Conservation (phyloP, 2,797 vertebrate genomes). For the Notolabrus celidotus region DNA sequence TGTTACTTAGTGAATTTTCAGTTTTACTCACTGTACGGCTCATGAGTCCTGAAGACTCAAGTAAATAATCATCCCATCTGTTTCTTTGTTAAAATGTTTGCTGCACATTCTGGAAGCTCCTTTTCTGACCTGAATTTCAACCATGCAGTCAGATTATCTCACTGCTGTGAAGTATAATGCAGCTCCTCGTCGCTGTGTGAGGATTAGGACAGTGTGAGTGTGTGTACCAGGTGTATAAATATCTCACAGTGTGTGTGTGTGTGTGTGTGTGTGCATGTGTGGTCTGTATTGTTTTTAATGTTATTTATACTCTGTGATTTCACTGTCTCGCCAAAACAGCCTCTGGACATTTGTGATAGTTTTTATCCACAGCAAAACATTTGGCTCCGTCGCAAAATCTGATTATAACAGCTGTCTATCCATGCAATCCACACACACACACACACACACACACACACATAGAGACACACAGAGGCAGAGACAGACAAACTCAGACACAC, state of each 20-base stretch:
- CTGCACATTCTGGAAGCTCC: neutral
- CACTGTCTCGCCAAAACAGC: slow-evolving; percentile 51
- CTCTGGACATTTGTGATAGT: slow-evolving; percentile 59
- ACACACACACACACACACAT: slow-evolving; percentile 20
- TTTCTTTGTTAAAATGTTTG: neutral
- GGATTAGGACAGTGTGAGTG: slow-evolving; percentile 9
- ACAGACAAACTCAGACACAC: slow-evolving; percentile 26
- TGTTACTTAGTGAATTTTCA: neutral
- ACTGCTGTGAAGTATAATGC: neutral
- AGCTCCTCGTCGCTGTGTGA: slow-evolving; percentile 3
- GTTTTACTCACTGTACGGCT: neutral
- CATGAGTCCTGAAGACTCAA: neutral
- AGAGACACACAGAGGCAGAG: slow-evolving; percentile 29
- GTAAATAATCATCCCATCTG: neutral
- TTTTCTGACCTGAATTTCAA: neutral
- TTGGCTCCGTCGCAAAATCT: slow-evolving; percentile 60
- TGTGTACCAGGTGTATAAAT: slow-evolving; percentile 12
- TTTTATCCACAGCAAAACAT: slow-evolving; percentile 63
- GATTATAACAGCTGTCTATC: slow-evolving; percentile 59
- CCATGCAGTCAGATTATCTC: neutral
- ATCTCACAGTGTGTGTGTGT: neutral
- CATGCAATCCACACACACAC: slow-evolving; percentile 25
- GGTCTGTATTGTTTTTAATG: slow-evolving; percentile 28
- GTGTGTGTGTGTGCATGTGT: neutral
- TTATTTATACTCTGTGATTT: slow-evolving; percentile 58